phyloP scores from a whole-genome alignment of 2,888 invertebrate species.

The Torymus tubicola region DNA sequence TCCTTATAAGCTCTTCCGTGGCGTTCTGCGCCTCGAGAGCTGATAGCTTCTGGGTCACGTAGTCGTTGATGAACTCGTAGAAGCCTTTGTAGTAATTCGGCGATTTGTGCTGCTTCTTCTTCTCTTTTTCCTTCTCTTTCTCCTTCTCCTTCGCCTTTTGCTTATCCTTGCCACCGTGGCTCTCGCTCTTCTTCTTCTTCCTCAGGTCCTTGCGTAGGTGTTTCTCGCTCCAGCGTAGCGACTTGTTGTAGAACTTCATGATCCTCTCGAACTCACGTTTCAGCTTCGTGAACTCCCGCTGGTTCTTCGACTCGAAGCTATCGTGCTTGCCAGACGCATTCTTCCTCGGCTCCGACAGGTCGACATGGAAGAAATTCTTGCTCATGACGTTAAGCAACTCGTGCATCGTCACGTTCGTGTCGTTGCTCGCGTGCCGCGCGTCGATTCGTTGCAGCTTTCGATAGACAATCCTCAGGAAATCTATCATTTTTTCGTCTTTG shows the following conservation, averaged over 20 bases:
- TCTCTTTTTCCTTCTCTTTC: slow-evolving; percentile 66
- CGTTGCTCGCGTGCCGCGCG: slow-evolving; percentile 67
- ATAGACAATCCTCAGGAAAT: slow-evolving; percentile 72
- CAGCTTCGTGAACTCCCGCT: slow-evolving; percentile 71
- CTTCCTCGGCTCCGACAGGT: slow-evolving; percentile 68
- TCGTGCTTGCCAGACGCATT: slow-evolving; percentile 66
- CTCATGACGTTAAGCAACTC: slow-evolving; percentile 73
- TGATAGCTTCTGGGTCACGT: slow-evolving; percentile 71
- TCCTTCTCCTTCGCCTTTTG: slow-evolving; percentile 65
- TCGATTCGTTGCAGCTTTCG: slow-evolving; percentile 73
- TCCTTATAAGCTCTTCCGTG: slow-evolving; percentile 71
- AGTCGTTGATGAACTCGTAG: slow-evolving; percentile 73
- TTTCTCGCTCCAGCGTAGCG: slow-evolving; percentile 73
- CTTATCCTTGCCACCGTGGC: slow-evolving; percentile 60
- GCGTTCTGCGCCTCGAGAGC: slow-evolving; percentile 69
- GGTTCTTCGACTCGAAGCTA: slow-evolving; percentile 69
- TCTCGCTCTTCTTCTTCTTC: slow-evolving; percentile 63
- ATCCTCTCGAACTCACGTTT: slow-evolving; percentile 73
- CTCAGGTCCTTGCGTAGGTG: slow-evolving; percentile 69
- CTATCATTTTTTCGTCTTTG: slow-evolving; percentile 73
- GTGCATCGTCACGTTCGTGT: slow-evolving; percentile 73
- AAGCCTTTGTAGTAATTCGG: slow-evolving; percentile 73
- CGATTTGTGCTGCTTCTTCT: slow-evolving; percentile 68
- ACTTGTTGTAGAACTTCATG: slow-evolving; percentile 73
- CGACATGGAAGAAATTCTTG: slow-evolving; percentile 74